A percentile compares a stretch with the other conserved stretches of the same genome.
Conservation (phyloP, 2,888 invertebrate genomes). For the Helicoverpa assulta region DNA sequence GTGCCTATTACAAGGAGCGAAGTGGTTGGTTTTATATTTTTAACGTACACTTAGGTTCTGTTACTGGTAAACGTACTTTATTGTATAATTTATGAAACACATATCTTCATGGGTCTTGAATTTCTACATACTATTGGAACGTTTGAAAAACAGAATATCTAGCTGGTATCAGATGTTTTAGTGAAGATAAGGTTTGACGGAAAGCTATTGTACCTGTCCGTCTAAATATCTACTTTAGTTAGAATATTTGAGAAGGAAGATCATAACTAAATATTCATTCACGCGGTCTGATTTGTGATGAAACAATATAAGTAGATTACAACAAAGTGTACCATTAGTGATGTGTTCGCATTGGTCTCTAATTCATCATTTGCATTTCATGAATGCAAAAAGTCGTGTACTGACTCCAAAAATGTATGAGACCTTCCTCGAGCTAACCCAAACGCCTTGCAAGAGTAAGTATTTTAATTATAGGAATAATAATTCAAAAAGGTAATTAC, state of each 20-base stretch:
- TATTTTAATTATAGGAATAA: conserved; percentile 39
- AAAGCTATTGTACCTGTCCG: too few species aligned
- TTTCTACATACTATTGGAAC: too few species aligned
- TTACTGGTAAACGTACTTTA: background rate
- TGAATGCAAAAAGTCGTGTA: background rate
- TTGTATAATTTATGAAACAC: background rate
- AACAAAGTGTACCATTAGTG: too few species aligned
- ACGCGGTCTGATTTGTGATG: too few species aligned
- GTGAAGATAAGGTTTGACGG: too few species aligned
- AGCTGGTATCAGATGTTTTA: too few species aligned
- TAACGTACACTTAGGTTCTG: conserved; percentile 1
- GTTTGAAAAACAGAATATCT: too few species aligned
- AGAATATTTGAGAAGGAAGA: too few species aligned
- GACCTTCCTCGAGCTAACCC: background rate
- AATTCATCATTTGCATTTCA: background rate
- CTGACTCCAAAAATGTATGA: background rate
- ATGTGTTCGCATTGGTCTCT: too few species aligned
- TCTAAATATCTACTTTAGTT: too few species aligned
- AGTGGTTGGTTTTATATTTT: conserved; percentile 3
- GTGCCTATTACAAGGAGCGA: conserved; percentile 9
- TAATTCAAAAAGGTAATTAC: conserved; percentile 52
- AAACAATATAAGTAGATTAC: too few species aligned
- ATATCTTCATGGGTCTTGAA: background rate
- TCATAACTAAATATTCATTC: too few species aligned
- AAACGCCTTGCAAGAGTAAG: background rate